Conservation (phyloP, 1,140 invertebrate species). For the Drosophila insularis region DNA sequence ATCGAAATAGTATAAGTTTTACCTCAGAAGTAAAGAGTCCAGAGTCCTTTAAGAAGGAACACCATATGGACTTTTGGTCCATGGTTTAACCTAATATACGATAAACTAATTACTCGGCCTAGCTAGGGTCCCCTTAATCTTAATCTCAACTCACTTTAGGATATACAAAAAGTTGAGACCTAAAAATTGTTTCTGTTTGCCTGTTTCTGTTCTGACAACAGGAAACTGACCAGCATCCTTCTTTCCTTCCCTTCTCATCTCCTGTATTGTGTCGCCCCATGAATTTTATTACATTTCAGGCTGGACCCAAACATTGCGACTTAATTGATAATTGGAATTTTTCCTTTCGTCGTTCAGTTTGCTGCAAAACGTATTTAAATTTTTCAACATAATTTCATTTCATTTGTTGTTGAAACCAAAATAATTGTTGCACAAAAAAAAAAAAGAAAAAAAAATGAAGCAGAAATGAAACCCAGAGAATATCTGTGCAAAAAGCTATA, state of each 20-base stretch:
- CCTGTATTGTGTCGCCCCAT: slow-evolving; percentile 9
- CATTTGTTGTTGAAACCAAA: slow-evolving; percentile 57
- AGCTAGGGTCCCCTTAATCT: too few species aligned
- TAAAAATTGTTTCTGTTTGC: slow-evolving; percentile 18
- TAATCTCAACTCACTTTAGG: too few species aligned
- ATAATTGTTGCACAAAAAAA: slow-evolving; percentile 73
- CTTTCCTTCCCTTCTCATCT: slow-evolving; percentile 1
- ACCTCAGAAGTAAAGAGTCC: too few species aligned
- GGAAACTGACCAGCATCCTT: slow-evolving; percentile 38
- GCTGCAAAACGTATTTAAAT: slow-evolving; percentile 72
- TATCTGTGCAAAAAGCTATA: slow-evolving; percentile 51
- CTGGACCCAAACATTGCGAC: slow-evolving; percentile 49
- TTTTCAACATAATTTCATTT: slow-evolving; percentile 77
- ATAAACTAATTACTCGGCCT: too few species aligned
- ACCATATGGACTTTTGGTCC: too few species aligned
- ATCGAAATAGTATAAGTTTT: too few species aligned
- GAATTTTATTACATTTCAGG: slow-evolving; percentile 69
- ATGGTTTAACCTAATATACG: too few species aligned
- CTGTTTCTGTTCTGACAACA: slow-evolving; percentile 33
- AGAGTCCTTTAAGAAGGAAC: too few species aligned
- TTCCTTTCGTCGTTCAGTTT: slow-evolving; percentile 16
- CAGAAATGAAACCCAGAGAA: slow-evolving; percentile 15
- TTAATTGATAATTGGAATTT: slow-evolving; percentile 80
- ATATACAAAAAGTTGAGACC: not conserved
- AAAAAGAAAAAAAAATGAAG: not conserved